Evolutionary conservation across 1,140 invertebrate species (phyloP).

Genomic region (Leptinotarsa texana): DNA sequence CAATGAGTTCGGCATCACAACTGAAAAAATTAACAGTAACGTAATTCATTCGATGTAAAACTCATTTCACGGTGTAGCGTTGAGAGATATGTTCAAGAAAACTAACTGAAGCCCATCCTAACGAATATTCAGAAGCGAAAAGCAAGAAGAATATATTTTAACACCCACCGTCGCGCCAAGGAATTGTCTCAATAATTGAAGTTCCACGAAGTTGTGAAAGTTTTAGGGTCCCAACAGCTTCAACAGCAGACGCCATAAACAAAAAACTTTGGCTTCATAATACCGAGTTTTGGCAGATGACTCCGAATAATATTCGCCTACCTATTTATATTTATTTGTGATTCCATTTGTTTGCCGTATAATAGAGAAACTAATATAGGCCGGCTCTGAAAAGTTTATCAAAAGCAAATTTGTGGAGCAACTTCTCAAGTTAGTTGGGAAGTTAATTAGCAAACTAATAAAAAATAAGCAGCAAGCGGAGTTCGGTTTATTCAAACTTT

Average conservation of each 20-base stretch:
- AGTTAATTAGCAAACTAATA: conserved; percentile 15
- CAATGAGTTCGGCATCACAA: no score
- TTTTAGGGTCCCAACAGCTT: conserved; percentile 20
- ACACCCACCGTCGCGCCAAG: conserved; percentile 7
- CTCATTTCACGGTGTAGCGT: no score
- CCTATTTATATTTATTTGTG: background rate
- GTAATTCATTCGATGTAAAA: no score
- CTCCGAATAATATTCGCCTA: conserved; percentile 21
- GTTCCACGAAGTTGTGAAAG: conserved; percentile 17
- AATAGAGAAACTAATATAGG: conserved; percentile 13
- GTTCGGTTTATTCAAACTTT: conserved; percentile 4
- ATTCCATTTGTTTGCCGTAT: conserved; percentile 8
- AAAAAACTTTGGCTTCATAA: conserved; percentile 20
- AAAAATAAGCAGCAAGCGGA: background rate
- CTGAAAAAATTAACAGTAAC: no score
- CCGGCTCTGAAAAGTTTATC: conserved; percentile 14
- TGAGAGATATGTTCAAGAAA: background rate
- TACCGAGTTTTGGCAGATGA: conserved; percentile 17
- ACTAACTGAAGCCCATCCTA: background rate
- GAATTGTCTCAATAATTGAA: conserved; percentile 24
- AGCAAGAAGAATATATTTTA: conserved; percentile 13
- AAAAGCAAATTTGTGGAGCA: conserved; percentile 13
- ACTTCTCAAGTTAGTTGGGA: conserved; percentile 9
- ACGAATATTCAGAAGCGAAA: conserved; percentile 12
- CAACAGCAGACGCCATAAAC: conserved; percentile 19